phyloP scores from a whole-genome alignment of 2,888 invertebrate genomes.

The Oeneis ivallda region DNA sequence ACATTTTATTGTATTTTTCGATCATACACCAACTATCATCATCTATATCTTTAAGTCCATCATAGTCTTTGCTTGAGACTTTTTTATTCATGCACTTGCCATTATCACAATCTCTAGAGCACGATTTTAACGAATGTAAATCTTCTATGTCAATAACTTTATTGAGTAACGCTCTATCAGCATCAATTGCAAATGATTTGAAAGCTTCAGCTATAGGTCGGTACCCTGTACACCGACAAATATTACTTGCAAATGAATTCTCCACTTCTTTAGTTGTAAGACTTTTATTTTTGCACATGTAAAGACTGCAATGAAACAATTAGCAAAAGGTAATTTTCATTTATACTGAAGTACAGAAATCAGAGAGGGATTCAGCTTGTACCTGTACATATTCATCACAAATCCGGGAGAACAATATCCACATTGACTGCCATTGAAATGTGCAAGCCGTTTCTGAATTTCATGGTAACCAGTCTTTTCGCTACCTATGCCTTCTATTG shows the following conservation, averaged over 20 bases:
- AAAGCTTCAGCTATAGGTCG: slow-evolving; percentile 89
- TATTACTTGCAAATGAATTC: slow-evolving; percentile 88
- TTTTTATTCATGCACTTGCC: slow-evolving; percentile 42
- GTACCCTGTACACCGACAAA: slow-evolving; percentile 91
- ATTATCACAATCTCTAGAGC: slow-evolving; percentile 52
- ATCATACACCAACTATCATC: slow-evolving; percentile 54
- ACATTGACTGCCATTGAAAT: slow-evolving; percentile 86
- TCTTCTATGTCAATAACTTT: slow-evolving; percentile 77
- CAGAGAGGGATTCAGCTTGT: slow-evolving; percentile 23
- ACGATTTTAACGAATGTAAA: slow-evolving; percentile 50
- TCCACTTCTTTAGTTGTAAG: slow-evolving; percentile 86
- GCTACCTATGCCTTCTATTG: slow-evolving; percentile 86
- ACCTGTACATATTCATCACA: slow-evolving; percentile 88
- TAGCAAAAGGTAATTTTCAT: not conserved
- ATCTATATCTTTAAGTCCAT: not conserved
- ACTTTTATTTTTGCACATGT: slow-evolving; percentile 71
- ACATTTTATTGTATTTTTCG: slow-evolving; percentile 59
- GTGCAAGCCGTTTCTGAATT: slow-evolving; percentile 83
- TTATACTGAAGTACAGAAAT: not conserved
- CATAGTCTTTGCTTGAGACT: slow-evolving; percentile 18
- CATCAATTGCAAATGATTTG: slow-evolving; percentile 86
- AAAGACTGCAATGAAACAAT: slow-evolving; percentile 63
- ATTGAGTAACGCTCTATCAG: slow-evolving; percentile 72
- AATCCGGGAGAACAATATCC: slow-evolving; percentile 89
- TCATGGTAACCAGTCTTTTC: slow-evolving; percentile 84